Base-by-base conservation (phyloP, 1,140 invertebrate genomes). In the Drosophila nannoptera region DNA sequence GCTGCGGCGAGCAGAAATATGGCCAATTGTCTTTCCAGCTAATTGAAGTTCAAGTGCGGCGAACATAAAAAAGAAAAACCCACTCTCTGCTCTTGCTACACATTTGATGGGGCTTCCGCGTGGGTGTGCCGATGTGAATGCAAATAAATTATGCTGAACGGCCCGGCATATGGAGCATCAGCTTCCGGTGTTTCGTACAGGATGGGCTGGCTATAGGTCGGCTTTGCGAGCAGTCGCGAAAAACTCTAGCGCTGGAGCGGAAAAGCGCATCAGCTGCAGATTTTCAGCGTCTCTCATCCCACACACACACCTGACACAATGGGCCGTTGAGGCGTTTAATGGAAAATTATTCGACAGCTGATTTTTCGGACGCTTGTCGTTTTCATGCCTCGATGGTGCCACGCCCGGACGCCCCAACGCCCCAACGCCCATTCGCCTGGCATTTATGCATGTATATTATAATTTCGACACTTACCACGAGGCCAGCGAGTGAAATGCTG, bases 1-100 rank as follows among this genome's bases (percentile, higher is more conserved):
- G 40, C 42, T 56, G 45, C 29, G 35, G 16, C 35, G 35, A 49
- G 1, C 5, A 2, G 12, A 12, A 43, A 43, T 43, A 14, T 43
- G 40, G 40, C 40, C 40, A 38, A 67, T 46, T 42, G 58, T 38
- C 55, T 45, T 67, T 55, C 32, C 62, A 69, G 76, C 71, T 75
- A 78, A 78, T 78, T 78, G 76, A 75, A 78, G 76, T 78, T 78
- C 71, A 78, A 78, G 76, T 78, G 75, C 59, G 40, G 32, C 32
- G 4, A 32, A 22, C 29, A 4, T 7, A 31, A 33, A 0, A 35
- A 7, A 4, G 11, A 33, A 45, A 45, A 45, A 45, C 29, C 22
- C 22, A 22, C 22, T 2, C 22, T n/a, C n/a, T n/a, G 22, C 22
- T 22, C 22, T 22, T 22, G 22, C 2, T 29, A 9, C 9, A 36